Evolutionary conservation across 1,140 invertebrate species (phyloP).

Genomic region (Drosophila teissieri): DNA sequence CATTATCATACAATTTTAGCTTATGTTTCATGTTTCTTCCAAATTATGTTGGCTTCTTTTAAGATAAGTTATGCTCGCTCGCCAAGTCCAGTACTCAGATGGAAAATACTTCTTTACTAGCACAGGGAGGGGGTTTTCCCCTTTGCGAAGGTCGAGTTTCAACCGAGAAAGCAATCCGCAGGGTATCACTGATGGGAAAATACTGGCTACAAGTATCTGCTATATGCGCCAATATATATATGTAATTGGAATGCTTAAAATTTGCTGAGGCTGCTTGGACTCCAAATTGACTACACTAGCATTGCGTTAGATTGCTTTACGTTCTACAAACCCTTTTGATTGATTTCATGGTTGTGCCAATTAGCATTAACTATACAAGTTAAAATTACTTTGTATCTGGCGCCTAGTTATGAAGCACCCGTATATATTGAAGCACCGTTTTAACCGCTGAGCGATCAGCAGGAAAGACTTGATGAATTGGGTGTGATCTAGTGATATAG

Average conservation of each 20-base stretch:
- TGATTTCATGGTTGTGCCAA: background rate
- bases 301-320: background rate
- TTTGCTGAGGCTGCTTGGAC: background rate
- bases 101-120: constrained; percentile 12
- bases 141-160: background rate
- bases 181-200: background rate
- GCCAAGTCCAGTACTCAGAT: constrained; percentile 30
- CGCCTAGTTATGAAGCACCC: constrained; percentile 6
- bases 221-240: background rate
- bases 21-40: constrained; percentile 31
- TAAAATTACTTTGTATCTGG: background rate
- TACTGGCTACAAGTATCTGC: constrained; percentile 1
- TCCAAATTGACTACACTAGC: background rate
- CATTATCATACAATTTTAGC: constrained; percentile 38
- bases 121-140: background rate
- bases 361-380: background rate
- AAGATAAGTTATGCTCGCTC: constrained; percentile 24
- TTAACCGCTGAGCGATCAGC: background rate
- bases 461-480: constrained; percentile 4
- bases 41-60: constrained; percentile 21
- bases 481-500: background rate
- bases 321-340: background rate
- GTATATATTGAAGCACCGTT: constrained; percentile 8
- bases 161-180: background rate
- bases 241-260: background rate